phyloP scores from a whole-genome alignment of 2,113 vertebrate genomes.

The Climacteris rufus region DNA sequence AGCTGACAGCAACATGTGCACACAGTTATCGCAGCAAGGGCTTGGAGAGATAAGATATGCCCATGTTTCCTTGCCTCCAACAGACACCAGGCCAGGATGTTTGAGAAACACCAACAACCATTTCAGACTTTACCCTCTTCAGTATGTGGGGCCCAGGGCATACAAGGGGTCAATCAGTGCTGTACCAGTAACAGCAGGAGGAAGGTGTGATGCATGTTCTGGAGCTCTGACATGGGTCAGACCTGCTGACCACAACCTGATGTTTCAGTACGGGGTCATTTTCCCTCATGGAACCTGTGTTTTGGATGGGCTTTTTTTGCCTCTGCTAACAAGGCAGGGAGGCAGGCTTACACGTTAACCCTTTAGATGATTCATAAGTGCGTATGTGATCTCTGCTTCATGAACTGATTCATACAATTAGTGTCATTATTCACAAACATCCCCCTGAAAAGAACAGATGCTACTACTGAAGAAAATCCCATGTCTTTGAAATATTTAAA shows the following conservation, averaged over 20 bases:
- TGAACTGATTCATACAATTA: not conserved
- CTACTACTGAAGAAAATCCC: not conserved
- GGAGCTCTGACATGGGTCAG: not conserved
- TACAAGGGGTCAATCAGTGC: not conserved
- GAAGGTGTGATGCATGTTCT: rapidly evolving
- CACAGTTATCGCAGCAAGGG: not conserved
- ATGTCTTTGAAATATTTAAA: not conserved
- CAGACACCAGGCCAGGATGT: not conserved
- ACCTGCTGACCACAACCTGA: not conserved
- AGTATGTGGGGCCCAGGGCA: not conserved
- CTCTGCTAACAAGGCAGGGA: rapidly evolving
- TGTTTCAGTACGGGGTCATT: not conserved
- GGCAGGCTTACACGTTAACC: not conserved
- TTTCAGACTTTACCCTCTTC: not conserved
- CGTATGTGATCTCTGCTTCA: not conserved
- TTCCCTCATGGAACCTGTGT: not conserved
- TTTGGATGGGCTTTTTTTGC: not conserved
- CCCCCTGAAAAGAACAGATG: not conserved
- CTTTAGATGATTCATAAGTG: not conserved
- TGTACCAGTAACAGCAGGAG: not conserved
- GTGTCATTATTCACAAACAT: not conserved
- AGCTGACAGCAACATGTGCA: constrained; percentile 41
- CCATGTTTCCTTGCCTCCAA: not conserved
- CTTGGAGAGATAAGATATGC: not conserved
- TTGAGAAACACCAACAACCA: not conserved